Percentiles rank a stretch among this genome's conserved stretches.
Evolutionary conservation across 1,140 invertebrate genomes (phyloP).

Genomic region (Magallana angulata): DNA sequence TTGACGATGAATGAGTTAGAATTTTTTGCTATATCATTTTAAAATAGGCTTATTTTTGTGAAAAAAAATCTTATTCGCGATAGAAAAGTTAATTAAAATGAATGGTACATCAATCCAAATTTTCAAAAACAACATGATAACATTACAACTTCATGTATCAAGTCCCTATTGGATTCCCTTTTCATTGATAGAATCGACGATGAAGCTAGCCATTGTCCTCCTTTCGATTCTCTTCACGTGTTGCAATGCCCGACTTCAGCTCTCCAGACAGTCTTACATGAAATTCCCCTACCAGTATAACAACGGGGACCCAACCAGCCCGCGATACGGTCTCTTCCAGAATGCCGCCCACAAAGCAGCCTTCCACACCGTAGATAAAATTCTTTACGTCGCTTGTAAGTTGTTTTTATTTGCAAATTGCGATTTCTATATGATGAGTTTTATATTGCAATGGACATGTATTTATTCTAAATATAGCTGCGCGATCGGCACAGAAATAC

Average conservation of each 20-base stretch:
- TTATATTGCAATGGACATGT: too few species aligned
- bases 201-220: neutral
- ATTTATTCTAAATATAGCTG: neutral
- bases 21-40: too few species aligned
- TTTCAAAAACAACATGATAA: too few species aligned
- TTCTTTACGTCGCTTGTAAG: conserved; percentile 51
- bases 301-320: neutral
- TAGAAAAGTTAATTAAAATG: too few species aligned
- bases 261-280: conserved; percentile 8
- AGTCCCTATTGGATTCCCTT: too few species aligned
- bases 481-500: conserved; percentile 10
- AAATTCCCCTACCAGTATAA: conserved; percentile 38
- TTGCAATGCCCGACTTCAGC: neutral
- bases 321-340: conserved; percentile 16
- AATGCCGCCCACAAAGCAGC: conserved; percentile 45
- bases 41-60: too few species aligned
- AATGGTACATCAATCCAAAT: too few species aligned
- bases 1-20: too few species aligned
- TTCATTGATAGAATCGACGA: neutral
- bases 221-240: neutral
- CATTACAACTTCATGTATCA: too few species aligned
- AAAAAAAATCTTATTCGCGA: too few species aligned
- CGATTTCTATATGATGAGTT: too few species aligned
- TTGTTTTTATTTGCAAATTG: neutral
- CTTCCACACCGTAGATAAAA: conserved; percentile 41